phyloP scores from a whole-genome alignment of 2,797 vertebrate genomes.

The Chloroceryle amazona region DNA sequence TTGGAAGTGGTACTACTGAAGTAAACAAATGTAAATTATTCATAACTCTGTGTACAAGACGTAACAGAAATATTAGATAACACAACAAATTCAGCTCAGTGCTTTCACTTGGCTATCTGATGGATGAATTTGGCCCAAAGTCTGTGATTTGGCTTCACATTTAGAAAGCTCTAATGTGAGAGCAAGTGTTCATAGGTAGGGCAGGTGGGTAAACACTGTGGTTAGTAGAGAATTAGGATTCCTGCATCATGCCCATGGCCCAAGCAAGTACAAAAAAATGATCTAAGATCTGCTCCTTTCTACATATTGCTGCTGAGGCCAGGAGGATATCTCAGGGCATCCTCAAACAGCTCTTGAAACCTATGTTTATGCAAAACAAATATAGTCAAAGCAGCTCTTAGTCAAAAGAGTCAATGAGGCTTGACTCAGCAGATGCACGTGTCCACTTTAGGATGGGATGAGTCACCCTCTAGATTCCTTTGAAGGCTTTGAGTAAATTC shows the following conservation, averaged over 20 bases:
- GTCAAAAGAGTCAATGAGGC: not conserved
- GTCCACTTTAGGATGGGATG: not conserved
- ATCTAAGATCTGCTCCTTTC: not conserved
- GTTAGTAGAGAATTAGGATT: not conserved
- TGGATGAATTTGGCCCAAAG: not conserved
- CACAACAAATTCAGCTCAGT: not conserved
- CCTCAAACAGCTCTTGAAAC: not conserved
- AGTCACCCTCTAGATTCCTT: not conserved
- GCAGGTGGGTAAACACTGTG: not conserved
- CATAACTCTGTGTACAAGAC: not conserved
- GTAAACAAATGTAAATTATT: not conserved
- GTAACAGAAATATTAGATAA: not conserved
- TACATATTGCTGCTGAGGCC: not conserved
- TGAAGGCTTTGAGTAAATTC: not conserved
- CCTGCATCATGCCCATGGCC: not conserved
- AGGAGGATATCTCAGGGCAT: not conserved
- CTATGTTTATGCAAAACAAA: not conserved
- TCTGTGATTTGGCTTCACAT: not conserved
- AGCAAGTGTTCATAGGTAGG: not conserved
- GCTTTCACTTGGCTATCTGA: not conserved
- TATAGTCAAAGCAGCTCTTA: not conserved
- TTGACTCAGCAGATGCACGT: fast-evolving
- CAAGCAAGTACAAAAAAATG: not conserved
- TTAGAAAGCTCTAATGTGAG: not conserved
- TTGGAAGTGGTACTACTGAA: not conserved